Evolutionary conservation across 2,888 invertebrate species (phyloP).

Genomic region (Pollenia angustigena): DNA sequence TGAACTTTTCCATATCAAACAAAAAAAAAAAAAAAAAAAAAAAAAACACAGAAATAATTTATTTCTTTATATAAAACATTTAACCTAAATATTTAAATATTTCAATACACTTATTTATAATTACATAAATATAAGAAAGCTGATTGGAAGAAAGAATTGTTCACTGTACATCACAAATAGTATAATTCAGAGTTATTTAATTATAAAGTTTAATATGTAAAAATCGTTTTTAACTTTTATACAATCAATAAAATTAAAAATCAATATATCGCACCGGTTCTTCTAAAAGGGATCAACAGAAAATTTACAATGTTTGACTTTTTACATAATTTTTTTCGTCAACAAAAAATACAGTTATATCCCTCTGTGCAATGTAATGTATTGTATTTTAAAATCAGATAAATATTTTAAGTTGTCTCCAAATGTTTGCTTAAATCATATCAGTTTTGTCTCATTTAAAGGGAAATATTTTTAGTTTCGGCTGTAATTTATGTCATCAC

Average conservation of each 20-base stretch:
- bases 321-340: too few relatives aligned
- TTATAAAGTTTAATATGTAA: conserved; percentile 2
- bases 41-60: neutral
- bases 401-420: too few relatives aligned
- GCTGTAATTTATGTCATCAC: too few relatives aligned
- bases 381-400: too few relatives aligned
- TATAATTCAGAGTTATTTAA: conserved; percentile 8
- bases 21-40: neutral
- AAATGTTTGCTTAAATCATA: too few relatives aligned
- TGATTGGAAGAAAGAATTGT: neutral
- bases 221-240: conserved; percentile 10
- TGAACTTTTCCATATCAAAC: conserved; percentile 61
- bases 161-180: neutral
- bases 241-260: neutral
- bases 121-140: conserved; percentile 5
- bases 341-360: too few relatives aligned
- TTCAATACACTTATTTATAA: neutral
- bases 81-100: neutral
- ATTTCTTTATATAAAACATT: conserved; percentile 16
- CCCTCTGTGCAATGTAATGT: too few relatives aligned
- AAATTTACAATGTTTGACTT: too few relatives aligned
- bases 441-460: too few relatives aligned
- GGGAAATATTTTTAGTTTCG: too few relatives aligned
- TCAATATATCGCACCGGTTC: too few relatives aligned
- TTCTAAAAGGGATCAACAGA: too few relatives aligned